Evolutionary conservation across 2,797 vertebrate genomes (phyloP).

Genomic region (Passerculus sandwichensis): DNA sequence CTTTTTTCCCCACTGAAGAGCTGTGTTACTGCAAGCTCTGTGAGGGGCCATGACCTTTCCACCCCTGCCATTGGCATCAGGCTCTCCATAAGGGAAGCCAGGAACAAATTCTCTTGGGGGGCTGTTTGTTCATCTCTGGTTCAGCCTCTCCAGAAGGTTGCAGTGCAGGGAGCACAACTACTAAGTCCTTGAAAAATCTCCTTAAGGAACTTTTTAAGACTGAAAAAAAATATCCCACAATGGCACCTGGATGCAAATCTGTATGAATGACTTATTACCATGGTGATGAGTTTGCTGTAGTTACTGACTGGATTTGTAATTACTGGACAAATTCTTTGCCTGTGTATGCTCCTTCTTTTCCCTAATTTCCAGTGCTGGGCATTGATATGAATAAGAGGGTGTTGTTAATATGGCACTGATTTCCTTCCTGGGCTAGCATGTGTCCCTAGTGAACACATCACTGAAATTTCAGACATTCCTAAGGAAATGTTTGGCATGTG

Average conservation of each 20-base stretch:
- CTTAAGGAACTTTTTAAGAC: neutral
- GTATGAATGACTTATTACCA: neutral
- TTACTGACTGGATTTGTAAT: neutral
- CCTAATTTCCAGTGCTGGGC: neutral
- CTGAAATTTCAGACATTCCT: neutral
- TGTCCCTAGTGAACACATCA: neutral
- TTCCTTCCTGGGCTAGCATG: neutral
- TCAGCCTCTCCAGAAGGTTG: neutral
- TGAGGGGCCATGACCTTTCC: conserved; percentile 1
- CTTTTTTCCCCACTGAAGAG: neutral
- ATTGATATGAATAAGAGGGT: neutral
- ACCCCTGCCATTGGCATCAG: neutral
- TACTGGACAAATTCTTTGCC: neutral
- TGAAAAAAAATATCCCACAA: neutral
- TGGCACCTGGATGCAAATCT: neutral
- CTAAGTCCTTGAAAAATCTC: neutral
- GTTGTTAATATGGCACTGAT: neutral
- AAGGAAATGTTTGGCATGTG: neutral
- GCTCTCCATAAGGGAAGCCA: neutral
- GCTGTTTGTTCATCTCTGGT: neutral
- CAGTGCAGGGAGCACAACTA: neutral
- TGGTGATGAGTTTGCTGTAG: neutral
- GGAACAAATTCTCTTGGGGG: neutral
- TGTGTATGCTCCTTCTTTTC: neutral
- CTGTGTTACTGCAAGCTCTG: neutral